Percentiles rank a stretch among this genome's conserved stretches.
Evolutionary conservation across 2,888 invertebrate species (phyloP).

Genomic region (Lasioglossum figueresi): DNA sequence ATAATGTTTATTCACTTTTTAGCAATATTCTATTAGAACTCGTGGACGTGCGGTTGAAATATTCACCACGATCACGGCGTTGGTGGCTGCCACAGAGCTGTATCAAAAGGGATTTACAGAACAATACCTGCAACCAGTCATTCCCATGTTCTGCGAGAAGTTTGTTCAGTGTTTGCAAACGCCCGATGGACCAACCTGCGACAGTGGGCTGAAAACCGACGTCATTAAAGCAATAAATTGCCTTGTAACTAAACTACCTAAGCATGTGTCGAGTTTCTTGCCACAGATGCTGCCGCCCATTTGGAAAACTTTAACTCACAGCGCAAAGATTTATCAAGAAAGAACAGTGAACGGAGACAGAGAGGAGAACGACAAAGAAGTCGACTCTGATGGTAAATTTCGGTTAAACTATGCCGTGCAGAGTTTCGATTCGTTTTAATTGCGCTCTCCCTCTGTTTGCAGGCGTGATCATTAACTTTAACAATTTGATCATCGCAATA

Average conservation of each 20-base stretch:
- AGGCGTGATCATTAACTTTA: constrained; percentile 88
- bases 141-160: constrained; percentile 88
- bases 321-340: constrained; percentile 88
- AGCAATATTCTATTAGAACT: constrained; percentile 86
- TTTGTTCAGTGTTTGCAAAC: constrained; percentile 86
- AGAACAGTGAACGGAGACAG: constrained; percentile 87
- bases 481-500: constrained; percentile 87
- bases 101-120: constrained; percentile 86
- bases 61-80: constrained; percentile 87
- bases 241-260: constrained; percentile 87
- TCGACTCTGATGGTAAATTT: constrained; percentile 87
- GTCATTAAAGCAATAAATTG: constrained; percentile 88
- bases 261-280: constrained; percentile 86
- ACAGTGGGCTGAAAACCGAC: constrained; percentile 88
- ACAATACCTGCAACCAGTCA: constrained; percentile 87
- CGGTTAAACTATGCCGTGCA: neutral
- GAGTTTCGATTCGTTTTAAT: neutral
- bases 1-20: neutral
- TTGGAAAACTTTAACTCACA: constrained; percentile 89
- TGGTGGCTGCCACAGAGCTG: constrained; percentile 85
- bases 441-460: neutral
- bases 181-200: constrained; percentile 85
- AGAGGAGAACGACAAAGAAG: constrained; percentile 85
- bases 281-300: constrained; percentile 87
- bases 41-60: constrained; percentile 88